These are phyloP conservation scores for Macrochelys suwanniensis DNA, from an alignment of 2,797 vertebrate species.

Conservation along the genomic window DNA sequence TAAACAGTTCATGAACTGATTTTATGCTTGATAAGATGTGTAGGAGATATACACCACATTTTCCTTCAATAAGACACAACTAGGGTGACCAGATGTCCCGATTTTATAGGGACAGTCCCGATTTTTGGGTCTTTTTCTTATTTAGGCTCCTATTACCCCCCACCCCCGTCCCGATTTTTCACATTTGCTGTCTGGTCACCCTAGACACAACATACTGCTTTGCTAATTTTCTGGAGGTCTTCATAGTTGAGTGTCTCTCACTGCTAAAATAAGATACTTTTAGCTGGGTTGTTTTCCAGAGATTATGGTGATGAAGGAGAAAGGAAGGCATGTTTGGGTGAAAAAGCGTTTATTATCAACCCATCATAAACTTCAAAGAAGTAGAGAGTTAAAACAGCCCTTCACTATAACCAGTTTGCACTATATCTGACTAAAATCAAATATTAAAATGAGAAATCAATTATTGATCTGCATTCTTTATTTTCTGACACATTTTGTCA, in stretches of 20 bases:
- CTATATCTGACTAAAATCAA: constrained; percentile 69
- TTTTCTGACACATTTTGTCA: constrained; percentile 71
- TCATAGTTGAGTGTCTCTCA: background rate
- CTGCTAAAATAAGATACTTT: constrained; percentile 36
- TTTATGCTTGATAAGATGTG: constrained; percentile 16
- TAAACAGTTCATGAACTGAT: constrained; percentile 17
- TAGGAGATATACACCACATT: constrained; percentile 10
- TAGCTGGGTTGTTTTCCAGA: constrained; percentile 5
- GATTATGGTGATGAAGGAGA: constrained; percentile 41
- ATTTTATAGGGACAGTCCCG: too few relatives aligned
- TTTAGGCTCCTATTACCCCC: too few relatives aligned
- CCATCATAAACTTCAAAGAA: constrained; percentile 69
- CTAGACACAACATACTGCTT: background rate
- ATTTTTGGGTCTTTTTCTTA: too few relatives aligned
- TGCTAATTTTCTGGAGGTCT: background rate
- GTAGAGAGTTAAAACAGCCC: constrained; percentile 33
- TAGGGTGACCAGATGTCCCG: too few relatives aligned
- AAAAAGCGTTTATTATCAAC: constrained; percentile 61
- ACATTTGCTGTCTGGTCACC: too few relatives aligned
- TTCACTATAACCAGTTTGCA: constrained; percentile 51
- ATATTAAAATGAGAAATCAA: constrained; percentile 78
- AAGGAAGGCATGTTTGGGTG: constrained; percentile 33
- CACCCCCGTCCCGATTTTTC: too few relatives aligned
- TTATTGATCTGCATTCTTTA: constrained; percentile 77
- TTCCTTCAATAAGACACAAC: background rate